Evolutionary conservation across 2,113 vertebrate genomes (phyloP), one percentile per base, ranked within the genome.

Genomic region (Leptocoma aspasia): DNA sequence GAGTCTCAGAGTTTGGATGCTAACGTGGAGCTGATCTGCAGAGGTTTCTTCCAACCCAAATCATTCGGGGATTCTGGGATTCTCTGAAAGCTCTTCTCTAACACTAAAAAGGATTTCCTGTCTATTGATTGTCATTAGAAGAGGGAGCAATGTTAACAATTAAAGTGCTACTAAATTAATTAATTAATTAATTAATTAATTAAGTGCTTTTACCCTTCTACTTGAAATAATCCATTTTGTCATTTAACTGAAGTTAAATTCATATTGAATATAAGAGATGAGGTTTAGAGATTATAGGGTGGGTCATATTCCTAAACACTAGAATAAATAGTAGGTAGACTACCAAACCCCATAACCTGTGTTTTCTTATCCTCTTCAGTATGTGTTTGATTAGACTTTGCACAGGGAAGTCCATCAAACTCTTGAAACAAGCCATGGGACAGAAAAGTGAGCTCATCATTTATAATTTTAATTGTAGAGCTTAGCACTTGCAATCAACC

Each of bases 381-480:
- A 27, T 19, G 24, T 41, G 7, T 54, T 57, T 65, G 41, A 47
- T 22, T 57, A 44, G 42, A 80, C 23, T 71, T 88, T 86, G n/a
- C 33, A 71, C 18, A 42, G 14, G 27, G 31, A 89, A 92, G 41
- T 65, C 69, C 69, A 76, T 57, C 37, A 63, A 83, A 83, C 8
- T 75, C 22, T 15, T 86, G 30, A 78, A 59, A 78, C 3, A 68
- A 90, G 39, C 22, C 68, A 37, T 37, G 37, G 53, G 37, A 66
- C 41, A 78, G 71, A 78, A 60, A 94, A 86, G 13, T 69, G 27
- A 78, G 28, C 13, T 94, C 82, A 93, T 86, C 0, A 59, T 79
- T 95, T 94, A 73, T 72, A 70, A 82, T 37, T 79, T 49, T 94
- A 92, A 85, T 82, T 92, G 66, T 59, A 82, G 77, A 93, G 23